Base-by-base conservation (phyloP, 30 jellyfish, hydroid and myxozoan genomes). In the Aurelia sp. region DNA sequence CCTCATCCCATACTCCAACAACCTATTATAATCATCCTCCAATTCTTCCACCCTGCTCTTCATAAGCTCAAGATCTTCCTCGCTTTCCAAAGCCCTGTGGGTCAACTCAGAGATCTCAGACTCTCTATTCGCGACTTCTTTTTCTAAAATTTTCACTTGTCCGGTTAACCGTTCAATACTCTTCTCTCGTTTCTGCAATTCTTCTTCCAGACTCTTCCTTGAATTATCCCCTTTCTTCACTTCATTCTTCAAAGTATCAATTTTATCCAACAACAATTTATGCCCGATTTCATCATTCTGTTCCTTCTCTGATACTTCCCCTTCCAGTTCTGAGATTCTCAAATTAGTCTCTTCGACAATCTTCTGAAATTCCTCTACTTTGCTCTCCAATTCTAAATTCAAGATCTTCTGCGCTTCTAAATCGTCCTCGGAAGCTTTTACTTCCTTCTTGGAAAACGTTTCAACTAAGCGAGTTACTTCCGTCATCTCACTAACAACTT, bases 11-110 rank as follows among this genome's bases (percentile, higher is more conserved):
- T 51, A 71, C 47, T 82, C 86, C 72, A 82, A 57, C 35, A 82
- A 78, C 79, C 74, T 82, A 10, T 82, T 74, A 57, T 82, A 82
- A 31, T 82, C 94, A 74, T 85, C 88, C 41, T 85, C 88, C 75
- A 86, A 61, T 21, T 70, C 90, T 57, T 86, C 90, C 13, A 70
- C 64, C 74, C 87, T 53, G 64, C 44, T 57, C 62, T 76, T 86
- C 80, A 66, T 59, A 20, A 19, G 35, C 70, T 76, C 90, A 8
- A 76, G 80, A 18, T 86, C 96, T 19, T 77, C 96, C 65, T 86
- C 96, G 61, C 88, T 73, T 11, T 73, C 82, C 13, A 73, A 74
- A 22, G 94, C 94, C 52, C 94, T 63, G 31, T 74, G 87, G 8
- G 83, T 62, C 44, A 74, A 19, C 31, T 85, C 83, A 37, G 94